A percentile compares a stretch with the other conserved stretches of the same genome.
phyloP scores from a whole-genome alignment of 2,797 vertebrate genomes.

The Periparus ater region DNA sequence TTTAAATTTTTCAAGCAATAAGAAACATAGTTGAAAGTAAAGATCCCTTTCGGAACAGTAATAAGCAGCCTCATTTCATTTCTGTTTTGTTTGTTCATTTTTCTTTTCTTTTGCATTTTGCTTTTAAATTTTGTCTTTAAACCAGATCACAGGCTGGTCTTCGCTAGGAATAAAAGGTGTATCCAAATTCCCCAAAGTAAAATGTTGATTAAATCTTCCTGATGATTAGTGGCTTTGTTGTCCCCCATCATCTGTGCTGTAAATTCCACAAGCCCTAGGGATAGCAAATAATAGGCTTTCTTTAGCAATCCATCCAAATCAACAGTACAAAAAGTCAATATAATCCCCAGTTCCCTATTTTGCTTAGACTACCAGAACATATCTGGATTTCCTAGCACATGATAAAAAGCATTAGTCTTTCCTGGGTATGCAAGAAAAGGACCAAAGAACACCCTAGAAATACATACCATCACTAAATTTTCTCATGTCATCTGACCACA shows the following conservation, averaged over 20 bases:
- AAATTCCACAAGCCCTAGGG: neutral
- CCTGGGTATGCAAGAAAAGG: neutral
- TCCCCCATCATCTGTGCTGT: neutral
- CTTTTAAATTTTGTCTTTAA: neutral
- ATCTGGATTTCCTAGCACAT: neutral
- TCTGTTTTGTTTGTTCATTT: neutral
- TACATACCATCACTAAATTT: neutral
- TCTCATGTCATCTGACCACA: neutral
- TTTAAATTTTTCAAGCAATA: neutral
- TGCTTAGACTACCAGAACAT: neutral
- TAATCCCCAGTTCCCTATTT: neutral
- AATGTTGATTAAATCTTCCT: slow-evolving; percentile 18
- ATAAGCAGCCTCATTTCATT: neutral
- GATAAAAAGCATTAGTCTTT: neutral
- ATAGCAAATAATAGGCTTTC: neutral
- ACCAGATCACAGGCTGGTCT: neutral
- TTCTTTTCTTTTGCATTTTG: neutral
- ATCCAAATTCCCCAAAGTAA: neutral
- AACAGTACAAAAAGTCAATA: neutral
- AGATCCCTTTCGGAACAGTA: neutral
- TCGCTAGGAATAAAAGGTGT: neutral
- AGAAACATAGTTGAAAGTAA: neutral
- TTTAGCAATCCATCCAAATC: neutral
- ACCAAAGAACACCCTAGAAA: neutral
- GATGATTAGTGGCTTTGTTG: neutral